Evolutionary conservation across 2,113 vertebrate genomes (phyloP), one percentile per base, ranked within the genome.

Genomic region (Gavialis gangeticus): DNA sequence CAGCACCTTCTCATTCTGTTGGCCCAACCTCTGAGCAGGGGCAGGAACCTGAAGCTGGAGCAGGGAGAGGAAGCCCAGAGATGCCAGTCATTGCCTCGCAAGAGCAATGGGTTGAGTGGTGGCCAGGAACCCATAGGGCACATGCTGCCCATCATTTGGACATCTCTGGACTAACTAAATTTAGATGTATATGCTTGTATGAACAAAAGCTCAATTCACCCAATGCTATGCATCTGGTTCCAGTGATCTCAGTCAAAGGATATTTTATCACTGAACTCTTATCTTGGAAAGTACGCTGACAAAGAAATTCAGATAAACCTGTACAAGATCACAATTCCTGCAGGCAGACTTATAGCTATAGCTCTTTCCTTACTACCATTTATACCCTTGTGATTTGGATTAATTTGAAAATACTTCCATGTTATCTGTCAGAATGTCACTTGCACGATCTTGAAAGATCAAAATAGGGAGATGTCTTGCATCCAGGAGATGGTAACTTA

Each of bases 371-470:
- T 59, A 37, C 84, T 83, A 75, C 57, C 57, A 5, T 66, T 87
- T 28, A 3, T 21, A 55, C 12, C 64, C 55, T 82, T 55, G 79
- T 2, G 6, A 89, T 69, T 55, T 64, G 30, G 19, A 24, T 55
- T 1, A 2, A 0, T 0, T 55, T 55, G 64, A 28, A 82, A 89
- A 54, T 46, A 46, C 84, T 82, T 81, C n/a, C 80, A 46, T n/a
- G 58, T 24, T 14, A 0, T 55, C 69, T 86, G 28, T 76, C 71
- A 4, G 1, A 86, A 75, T 10, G 1, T 64, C 1, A 0, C 75
- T 90, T 90, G 81, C 86, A 86, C 78, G 56, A 69, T 71, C 66
- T 77, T 54, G 92, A 89, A 92, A 76, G 56, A 21, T n/a, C 80
- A 56, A 88, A 14, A 3, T 5, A 15, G 18, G 58, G 46, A 88